These are phyloP conservation scores for Potamilus streckersoni DNA, from an alignment of 1,140 invertebrate species.

Conservation along the genomic window DNA sequence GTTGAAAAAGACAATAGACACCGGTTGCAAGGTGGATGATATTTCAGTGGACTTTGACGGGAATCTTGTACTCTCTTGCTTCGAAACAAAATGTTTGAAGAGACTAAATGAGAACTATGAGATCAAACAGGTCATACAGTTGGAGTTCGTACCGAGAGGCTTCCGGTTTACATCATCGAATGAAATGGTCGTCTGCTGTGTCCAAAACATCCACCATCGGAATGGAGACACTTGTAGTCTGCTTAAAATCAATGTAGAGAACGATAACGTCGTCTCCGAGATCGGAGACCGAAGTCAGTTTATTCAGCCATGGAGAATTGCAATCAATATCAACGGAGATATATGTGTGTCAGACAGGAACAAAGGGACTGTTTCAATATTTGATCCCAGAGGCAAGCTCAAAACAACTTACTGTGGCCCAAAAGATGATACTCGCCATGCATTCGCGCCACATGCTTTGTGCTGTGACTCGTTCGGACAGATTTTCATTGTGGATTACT, in stretches of 20 bases:
- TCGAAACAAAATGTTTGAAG: too few species aligned
- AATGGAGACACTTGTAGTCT: conserved; percentile 15
- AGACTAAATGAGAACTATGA: background rate
- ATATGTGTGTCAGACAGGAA: conserved; percentile 33
- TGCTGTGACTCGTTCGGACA: conserved; percentile 30
- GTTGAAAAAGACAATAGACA: too few species aligned
- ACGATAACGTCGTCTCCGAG: background rate
- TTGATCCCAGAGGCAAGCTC: conserved; percentile 15
- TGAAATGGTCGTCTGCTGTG: conserved; percentile 19
- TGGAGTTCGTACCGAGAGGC: conserved; percentile 24
- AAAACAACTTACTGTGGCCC: conserved; percentile 22
- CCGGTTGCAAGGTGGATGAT: too few species aligned
- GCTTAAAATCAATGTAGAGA: background rate
- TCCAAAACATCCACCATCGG: conserved; percentile 23
- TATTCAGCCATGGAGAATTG: conserved; percentile 27
- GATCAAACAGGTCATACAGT: background rate
- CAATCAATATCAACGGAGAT: conserved; percentile 28
- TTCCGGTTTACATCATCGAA: conserved; percentile 2
- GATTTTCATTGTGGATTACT: conserved; percentile 26
- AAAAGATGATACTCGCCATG: conserved; percentile 8
- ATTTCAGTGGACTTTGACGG: too few species aligned
- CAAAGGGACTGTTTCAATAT: conserved; percentile 23
- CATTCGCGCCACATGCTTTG: conserved; percentile 22
- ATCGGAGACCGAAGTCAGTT: conserved; percentile 8
- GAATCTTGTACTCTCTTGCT: too few species aligned